These are phyloP conservation scores for Dermolepida albohirtum DNA, from an alignment of 2,888 invertebrate genomes.

Conservation along the genomic window DNA sequence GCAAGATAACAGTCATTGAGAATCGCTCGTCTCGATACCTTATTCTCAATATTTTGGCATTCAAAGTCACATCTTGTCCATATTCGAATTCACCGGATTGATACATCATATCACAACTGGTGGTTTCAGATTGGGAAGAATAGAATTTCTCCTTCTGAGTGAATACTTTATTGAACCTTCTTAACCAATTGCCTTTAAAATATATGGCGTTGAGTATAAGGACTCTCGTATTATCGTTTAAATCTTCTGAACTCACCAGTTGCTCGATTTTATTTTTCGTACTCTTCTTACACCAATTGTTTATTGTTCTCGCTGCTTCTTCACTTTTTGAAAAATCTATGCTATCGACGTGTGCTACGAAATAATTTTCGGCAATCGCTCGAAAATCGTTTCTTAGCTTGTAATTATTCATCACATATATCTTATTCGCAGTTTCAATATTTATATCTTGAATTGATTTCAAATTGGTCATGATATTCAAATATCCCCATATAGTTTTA, in stretches of 20 bases:
- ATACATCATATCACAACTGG: constrained; percentile 80
- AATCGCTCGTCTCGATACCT: constrained; percentile 76
- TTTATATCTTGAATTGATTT: not conserved
- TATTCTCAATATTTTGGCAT: constrained; percentile 76
- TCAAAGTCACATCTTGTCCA: constrained; percentile 66
- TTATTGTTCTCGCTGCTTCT: constrained; percentile 73
- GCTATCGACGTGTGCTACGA: constrained; percentile 72
- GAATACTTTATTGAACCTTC: constrained; percentile 70
- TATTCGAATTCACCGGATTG: constrained; percentile 68
- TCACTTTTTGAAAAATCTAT: constrained; percentile 71
- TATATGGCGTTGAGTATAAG: constrained; percentile 89
- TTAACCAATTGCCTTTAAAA: constrained; percentile 83
- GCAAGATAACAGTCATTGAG: constrained; percentile 82
- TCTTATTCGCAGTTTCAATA: constrained; percentile 12
- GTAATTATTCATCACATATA: constrained; percentile 69
- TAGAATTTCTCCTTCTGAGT: constrained; percentile 77
- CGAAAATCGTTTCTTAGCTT: constrained; percentile 69
- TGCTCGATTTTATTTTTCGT: constrained; percentile 87
- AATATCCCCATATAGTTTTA: not conserved
- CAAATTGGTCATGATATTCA: not conserved
- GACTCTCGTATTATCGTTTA: constrained; percentile 71
- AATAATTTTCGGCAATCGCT: constrained; percentile 71
- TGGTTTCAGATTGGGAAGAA: constrained; percentile 66
- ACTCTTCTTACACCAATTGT: constrained; percentile 81
- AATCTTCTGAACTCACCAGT: constrained; percentile 73